phyloP scores from a whole-genome alignment of 2,113 vertebrate species.

The Phrynocephalus versicolor region DNA sequence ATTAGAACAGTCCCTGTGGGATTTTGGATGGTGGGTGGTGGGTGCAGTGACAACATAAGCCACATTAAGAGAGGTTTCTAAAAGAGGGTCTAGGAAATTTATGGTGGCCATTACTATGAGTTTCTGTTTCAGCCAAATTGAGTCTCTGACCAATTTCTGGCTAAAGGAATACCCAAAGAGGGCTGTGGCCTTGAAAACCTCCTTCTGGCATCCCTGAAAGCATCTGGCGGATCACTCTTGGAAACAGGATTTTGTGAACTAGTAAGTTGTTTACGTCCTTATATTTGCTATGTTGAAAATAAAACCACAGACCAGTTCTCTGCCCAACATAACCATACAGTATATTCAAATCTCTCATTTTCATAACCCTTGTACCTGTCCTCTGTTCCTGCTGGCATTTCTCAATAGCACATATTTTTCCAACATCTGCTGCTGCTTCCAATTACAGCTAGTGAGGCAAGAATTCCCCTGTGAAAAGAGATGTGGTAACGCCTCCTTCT shows the following conservation, averaged over 20 bases:
- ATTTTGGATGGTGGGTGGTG: no score
- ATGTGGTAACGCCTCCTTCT: not conserved
- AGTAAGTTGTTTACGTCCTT: not conserved
- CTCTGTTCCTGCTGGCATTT: not conserved
- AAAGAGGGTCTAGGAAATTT: not conserved
- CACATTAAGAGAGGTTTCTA: no score
- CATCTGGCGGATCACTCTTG: no score
- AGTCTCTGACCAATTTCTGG: not conserved
- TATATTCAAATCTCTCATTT: no score
- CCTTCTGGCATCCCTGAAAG: not conserved
- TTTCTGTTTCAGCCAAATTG: not conserved
- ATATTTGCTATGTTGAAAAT: not conserved
- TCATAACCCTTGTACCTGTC: not conserved
- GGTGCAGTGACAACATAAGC: no score
- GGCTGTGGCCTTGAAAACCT: not conserved
- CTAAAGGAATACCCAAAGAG: not conserved
- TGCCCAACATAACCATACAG: not conserved
- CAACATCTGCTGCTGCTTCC: slow-evolving; percentile 2
- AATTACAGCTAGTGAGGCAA: not conserved
- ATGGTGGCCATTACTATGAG: not conserved
- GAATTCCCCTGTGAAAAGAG: not conserved
- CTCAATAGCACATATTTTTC: not conserved
- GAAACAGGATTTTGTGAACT: not conserved
- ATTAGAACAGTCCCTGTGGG: no score
- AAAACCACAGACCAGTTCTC: not conserved